phyloP scores from a whole-genome alignment of 2,888 invertebrate genomes.

The Meganola albula region DNA sequence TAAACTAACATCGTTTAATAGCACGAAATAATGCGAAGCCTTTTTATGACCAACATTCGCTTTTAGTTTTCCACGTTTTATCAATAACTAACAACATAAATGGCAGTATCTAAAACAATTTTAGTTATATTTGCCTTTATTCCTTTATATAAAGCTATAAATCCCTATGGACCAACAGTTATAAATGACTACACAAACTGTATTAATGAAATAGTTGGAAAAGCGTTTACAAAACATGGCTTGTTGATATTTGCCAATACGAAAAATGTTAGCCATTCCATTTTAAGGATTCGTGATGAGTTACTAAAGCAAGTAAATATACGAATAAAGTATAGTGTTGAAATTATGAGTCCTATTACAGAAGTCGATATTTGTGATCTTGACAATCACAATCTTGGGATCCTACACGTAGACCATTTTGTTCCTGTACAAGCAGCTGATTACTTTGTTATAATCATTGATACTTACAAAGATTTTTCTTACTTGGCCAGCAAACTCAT shows the following conservation, averaged over 20 bases:
- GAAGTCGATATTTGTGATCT: slow-evolving; percentile 35
- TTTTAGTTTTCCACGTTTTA: slow-evolving; percentile 8
- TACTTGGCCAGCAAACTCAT: slow-evolving; percentile 41
- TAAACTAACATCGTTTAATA: slow-evolving; percentile 20
- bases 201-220: slow-evolving; percentile 38
- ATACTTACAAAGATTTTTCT: slow-evolving; percentile 44
- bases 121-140: slow-evolving; percentile 20
- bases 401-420: slow-evolving; percentile 37
- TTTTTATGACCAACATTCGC: slow-evolving; percentile 1
- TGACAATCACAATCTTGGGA: slow-evolving; percentile 23
- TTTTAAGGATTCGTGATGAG: slow-evolving; percentile 37
- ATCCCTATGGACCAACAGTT: slow-evolving; percentile 47
- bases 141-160: slow-evolving; percentile 29
- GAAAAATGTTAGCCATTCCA: slow-evolving; percentile 36
- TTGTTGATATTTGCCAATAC: slow-evolving; percentile 45
- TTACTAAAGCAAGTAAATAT: slow-evolving; percentile 40
- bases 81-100: slow-evolving; percentile 16
- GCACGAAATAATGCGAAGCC: not conserved
- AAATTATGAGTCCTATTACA: slow-evolving; percentile 38
- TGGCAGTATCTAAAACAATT: slow-evolving; percentile 18
- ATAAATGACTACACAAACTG: slow-evolving; percentile 46
- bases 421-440: slow-evolving; percentile 38
- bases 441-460: slow-evolving; percentile 52
- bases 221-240: slow-evolving; percentile 43
- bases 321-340: slow-evolving; percentile 34